Conservation (phyloP, 1,140 invertebrate genomes). For the Formica selysi region DNA sequence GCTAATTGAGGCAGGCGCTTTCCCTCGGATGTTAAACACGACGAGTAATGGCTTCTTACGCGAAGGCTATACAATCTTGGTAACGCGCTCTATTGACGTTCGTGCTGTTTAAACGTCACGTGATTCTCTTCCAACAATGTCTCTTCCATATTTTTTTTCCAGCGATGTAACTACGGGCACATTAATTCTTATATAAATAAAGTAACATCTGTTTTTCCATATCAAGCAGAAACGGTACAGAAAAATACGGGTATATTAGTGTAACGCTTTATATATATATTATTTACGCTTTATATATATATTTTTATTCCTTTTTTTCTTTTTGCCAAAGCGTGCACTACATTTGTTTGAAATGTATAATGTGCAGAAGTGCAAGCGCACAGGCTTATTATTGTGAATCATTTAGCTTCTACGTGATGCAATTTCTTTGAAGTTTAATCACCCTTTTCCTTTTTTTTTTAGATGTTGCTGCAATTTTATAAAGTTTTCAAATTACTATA, state of each 20-base stretch:
- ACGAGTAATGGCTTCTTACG: constrained; percentile 55
- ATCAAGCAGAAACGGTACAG: neutral
- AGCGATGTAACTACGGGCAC: neutral
- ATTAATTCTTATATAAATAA: constrained; percentile 30
- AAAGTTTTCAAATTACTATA: neutral
- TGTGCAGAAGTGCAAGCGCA: neutral
- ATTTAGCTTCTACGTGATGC: neutral
- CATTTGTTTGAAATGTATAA: neutral
- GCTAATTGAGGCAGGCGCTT: constrained; percentile 58
- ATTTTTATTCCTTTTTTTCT: neutral
- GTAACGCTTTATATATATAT: neutral
- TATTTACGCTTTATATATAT: neutral
- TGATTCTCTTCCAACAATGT: neutral
- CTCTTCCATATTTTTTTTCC: neutral
- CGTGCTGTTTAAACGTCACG: constrained; percentile 29
- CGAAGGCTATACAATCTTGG: constrained; percentile 31
- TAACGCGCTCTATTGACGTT: constrained; percentile 54
- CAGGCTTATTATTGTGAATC: neutral
- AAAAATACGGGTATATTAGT: neutral
- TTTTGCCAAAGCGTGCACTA: constrained; percentile 13
- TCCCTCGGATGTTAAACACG: constrained; percentile 55
- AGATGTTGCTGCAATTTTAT: neutral
- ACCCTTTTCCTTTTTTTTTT: neutral
- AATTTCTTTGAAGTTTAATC: constrained; percentile 12
- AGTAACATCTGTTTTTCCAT: neutral